Conservation (phyloP, 2,888 invertebrate species). For the Cryptus armator region DNA sequence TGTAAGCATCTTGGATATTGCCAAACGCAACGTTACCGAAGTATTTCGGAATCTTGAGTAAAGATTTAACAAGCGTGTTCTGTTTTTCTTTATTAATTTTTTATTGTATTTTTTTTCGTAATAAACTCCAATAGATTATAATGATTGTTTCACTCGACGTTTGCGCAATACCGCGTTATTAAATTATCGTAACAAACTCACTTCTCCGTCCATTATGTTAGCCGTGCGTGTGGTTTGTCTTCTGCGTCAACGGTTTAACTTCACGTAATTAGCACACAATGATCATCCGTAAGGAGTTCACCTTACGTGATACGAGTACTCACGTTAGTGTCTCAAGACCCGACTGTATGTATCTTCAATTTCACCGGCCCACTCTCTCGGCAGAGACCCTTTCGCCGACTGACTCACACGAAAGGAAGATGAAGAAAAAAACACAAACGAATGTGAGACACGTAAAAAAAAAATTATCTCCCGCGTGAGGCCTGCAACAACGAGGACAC, state of each 20-base stretch:
- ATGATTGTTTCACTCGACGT: background rate
- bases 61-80: background rate
- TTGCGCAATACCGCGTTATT: background rate
- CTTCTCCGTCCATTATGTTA: background rate
- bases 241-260: constrained; percentile 13
- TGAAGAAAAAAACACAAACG: constrained; percentile 6
- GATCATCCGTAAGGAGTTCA: constrained; percentile 13
- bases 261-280: constrained; percentile 44
- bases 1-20: background rate
- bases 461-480: background rate
- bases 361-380: constrained; percentile 29
- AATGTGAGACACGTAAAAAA: background rate
- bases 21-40: background rate
- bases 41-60: background rate
- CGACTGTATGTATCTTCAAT: constrained; percentile 31
- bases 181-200: background rate
- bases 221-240: background rate
- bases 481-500: constrained; percentile 18
- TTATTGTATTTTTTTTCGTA: background rate
- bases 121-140: background rate
- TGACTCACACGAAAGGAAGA: background rate
- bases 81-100: background rate
- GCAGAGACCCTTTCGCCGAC: background rate
- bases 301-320: constrained; percentile 35
- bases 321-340: constrained; percentile 12